Conservation (phyloP, 2,888 invertebrate species). For the Aphidoletes aphidimyza region DNA sequence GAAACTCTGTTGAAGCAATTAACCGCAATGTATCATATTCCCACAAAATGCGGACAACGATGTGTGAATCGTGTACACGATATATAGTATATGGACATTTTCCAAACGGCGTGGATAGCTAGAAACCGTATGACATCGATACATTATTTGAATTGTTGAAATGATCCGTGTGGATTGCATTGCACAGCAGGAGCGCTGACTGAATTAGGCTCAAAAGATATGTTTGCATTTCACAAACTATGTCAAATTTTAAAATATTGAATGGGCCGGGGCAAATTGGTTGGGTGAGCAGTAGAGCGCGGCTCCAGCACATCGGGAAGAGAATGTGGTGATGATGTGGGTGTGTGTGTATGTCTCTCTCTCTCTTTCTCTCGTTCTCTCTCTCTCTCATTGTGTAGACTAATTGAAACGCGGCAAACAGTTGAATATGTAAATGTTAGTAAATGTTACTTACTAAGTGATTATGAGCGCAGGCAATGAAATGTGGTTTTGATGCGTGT, state of each 20-base stretch:
- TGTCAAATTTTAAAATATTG: not conserved
- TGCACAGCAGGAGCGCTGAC: not conserved
- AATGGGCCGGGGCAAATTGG: not conserved
- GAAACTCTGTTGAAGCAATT: not conserved
- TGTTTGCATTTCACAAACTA: not conserved
- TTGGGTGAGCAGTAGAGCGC: not conserved
- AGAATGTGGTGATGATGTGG: too few species aligned
- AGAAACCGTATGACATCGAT: not conserved
- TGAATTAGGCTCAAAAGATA: not conserved
- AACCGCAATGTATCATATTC: not conserved
- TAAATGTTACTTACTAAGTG: conserved; percentile 20
- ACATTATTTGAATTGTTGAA: not conserved
- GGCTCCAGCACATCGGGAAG: not conserved
- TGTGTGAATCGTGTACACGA: not conserved
- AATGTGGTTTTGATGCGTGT: not conserved
- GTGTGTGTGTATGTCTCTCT: too few species aligned
- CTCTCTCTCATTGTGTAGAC: not conserved
- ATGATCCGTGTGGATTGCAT: not conserved
- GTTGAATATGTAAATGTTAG: not conserved
- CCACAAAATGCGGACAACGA: not conserved
- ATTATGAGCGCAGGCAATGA: not conserved
- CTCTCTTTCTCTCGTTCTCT: too few species aligned
- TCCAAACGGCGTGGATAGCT: too few species aligned
- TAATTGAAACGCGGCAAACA: not conserved
- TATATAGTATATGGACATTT: too few species aligned